Base-by-base conservation (phyloP, 2,113 vertebrate genomes). In the Collichthys lucidus region DNA sequence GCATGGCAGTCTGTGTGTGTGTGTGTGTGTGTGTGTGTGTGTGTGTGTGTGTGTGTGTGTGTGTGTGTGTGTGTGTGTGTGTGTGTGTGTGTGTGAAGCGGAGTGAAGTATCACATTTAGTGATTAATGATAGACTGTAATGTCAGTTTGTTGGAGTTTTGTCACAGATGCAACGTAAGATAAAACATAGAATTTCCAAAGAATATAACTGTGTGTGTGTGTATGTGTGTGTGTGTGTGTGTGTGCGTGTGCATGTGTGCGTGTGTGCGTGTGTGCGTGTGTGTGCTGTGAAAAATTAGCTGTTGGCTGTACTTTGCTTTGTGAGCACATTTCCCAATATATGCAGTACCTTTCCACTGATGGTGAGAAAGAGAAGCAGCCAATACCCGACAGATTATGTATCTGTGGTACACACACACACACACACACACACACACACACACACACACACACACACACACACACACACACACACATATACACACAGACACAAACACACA, bases 321-420 rank as follows among this genome's bases (percentile, higher is more conserved):
- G 59, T 49, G 55, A 80, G 76, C 57, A 70, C n/a, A 68, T 74
- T 82, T 66, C n/a, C n/a, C 22, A 65, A 12, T 35, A 56, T 22
- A 63, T 57, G 50, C 24, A 59, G 44, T 8, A 57, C 16, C 11
- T 29, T 56, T 53, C 8, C 24, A 49, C 10, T 63, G 46, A 42
- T 44, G 42, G 61, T 59, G n/a, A 55, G 67, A 62, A 55, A 57
- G 35, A 59, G 46, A 53, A 46, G 56, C 40, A 72, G 5, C 42
- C 65, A 46, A 47, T 49, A 75, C 52, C 46, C 42, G 64, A 78
- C 59, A 83, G 57, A 84, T 75, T 55, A 47, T 22, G 47, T 59
- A 66, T 60, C 63, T 49, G 8, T 4, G 2, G 2, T 14, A 44
- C 4, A 19, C 52, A 26, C 50, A 42, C 7, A 42, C 15, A 10